Evolutionary conservation across 1,140 invertebrate genomes (phyloP), one percentile per base, ranked within the genome.

Genomic region (Venturia canescens): DNA sequence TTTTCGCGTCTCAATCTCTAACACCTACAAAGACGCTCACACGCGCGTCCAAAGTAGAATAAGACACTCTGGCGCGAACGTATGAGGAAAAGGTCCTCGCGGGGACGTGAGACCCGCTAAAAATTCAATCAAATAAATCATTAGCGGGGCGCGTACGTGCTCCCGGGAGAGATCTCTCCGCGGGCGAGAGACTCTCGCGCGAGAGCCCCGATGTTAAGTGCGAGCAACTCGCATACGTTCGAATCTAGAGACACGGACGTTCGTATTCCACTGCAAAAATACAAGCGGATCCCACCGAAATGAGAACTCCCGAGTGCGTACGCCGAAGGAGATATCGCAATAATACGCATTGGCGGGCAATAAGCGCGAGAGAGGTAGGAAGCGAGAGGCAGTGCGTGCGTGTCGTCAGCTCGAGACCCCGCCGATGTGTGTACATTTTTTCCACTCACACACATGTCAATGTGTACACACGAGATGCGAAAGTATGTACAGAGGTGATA

Each of bases 101-200:
- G 15, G 34, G 16, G 66, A 29, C 29, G 13, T 27, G 29, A 34
- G 31, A 34, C 26, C 16, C 15, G 66, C 13, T 29, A 69, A 71
- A 71, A 71, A 71, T 71, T 71, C 69, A 71, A 38, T 71, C 69
- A 44, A 71, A 31, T 71, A 71, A 71, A 71, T 71, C 69, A 71
- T 71, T 71, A 71, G 69, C 34, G 69, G 38, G 69, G 38, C 69
- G 31, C 21, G 69, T 71, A 71, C 69, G 69, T 71, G 50, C 50
- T 11, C n/a, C n/a, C n/a, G n/a, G 69, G 23, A 31, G 34, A 9
- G 29, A 34, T 71, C 26, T 16, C 27, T 23, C 66, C n/a, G n/a
- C n/a, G n/a, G 3, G 1, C 7, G 29, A 29, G 66, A 34, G 21
- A 29, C 34, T 69, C 26, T 31, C 11, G 6, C n/a, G 66, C 7